These are phyloP conservation scores for Formica exsecta DNA, from an alignment of 1,140 invertebrate species.

Conservation along the genomic window DNA sequence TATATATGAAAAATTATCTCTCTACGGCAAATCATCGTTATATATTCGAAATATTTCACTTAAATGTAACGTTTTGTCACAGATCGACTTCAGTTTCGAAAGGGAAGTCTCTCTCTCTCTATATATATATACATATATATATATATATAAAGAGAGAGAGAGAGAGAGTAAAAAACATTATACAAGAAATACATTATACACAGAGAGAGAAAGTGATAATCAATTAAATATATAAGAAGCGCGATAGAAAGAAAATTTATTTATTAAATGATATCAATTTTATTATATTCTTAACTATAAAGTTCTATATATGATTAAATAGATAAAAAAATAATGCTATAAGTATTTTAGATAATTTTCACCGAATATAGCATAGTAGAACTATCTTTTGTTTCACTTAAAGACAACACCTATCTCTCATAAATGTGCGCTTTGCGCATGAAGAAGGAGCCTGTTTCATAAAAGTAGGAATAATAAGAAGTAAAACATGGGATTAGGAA, in stretches of 20 bases:
- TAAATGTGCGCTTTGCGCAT: constrained; percentile 56
- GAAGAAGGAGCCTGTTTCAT: constrained; percentile 42
- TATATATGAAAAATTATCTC: too few species aligned
- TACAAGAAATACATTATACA: too few species aligned
- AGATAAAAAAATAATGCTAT: background rate
- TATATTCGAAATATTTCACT: constrained; percentile 66
- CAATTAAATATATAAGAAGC: too few species aligned
- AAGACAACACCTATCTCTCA: constrained; percentile 49
- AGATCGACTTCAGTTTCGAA: constrained; percentile 72
- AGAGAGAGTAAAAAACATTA: too few species aligned
- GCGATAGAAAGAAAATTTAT: too few species aligned
- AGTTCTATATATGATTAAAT: background rate
- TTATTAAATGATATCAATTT: background rate
- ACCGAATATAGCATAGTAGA: background rate
- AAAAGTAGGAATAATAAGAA: constrained; percentile 60
- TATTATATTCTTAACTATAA: background rate
- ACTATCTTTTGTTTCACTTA: constrained; percentile 27
- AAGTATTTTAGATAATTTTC: constrained; percentile 19
- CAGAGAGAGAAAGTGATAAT: too few species aligned
- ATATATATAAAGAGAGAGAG: constrained; percentile 53
- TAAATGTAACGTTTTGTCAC: constrained; percentile 68
- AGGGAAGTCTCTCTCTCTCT: constrained; percentile 63
- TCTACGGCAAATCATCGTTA: too few species aligned
- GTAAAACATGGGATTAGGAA: constrained; percentile 57
- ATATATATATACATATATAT: constrained; percentile 51